Base-by-base conservation (phyloP, 2,113 vertebrate genomes). In the Sinocyclocheilus maitianheensis region DNA sequence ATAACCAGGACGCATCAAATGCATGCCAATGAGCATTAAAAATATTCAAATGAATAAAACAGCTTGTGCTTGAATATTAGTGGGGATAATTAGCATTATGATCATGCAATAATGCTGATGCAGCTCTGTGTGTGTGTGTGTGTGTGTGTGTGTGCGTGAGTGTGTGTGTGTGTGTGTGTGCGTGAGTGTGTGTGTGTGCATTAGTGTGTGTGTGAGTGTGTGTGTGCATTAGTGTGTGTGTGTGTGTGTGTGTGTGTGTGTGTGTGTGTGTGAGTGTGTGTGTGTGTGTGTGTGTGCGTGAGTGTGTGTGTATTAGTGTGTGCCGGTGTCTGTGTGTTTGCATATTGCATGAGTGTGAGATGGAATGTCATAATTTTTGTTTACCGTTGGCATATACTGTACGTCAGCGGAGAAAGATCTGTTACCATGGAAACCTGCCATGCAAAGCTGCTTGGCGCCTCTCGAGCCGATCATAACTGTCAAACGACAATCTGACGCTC, bases 391-490 rank as follows among this genome's bases (percentile, higher is more conserved):
- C 58, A 80, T 72, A 69, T 71, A 80, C 86, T 84, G 79, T 89
- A 89, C 75, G 77, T 90, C 85, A 82, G 78, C 80, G 90, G 24
- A 89, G 89, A 90, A 88, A 90, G 63, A 88, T 2, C 84, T 78
- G 93, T 95, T 95, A 89, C 94, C 92, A 95, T 95, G 93, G 95
- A 91, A 94, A 95, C 94, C 91, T 90, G 90, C 89, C 88, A 76
- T 88, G 89, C 91, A 91, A 91, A 92, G 83, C 88, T 85, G 89
- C 93, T 93, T 91, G 90, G 90, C 86, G 65, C 83, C 67, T 77
- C 88, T 94, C 89, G 86, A 88, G 81, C 65, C 90, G 85, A 90
- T 93, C 89, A 93, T 81, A 81, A 76, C 89, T 92, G 91, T 93
- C 90, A 91, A 88, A 93, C 88, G 90, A 90, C 89, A 92, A 93